Percentiles rank a stretch among this genome's conserved stretches.
phyloP scores from a whole-genome alignment of 2,888 invertebrate species.

The Synergus umbraculus region DNA sequence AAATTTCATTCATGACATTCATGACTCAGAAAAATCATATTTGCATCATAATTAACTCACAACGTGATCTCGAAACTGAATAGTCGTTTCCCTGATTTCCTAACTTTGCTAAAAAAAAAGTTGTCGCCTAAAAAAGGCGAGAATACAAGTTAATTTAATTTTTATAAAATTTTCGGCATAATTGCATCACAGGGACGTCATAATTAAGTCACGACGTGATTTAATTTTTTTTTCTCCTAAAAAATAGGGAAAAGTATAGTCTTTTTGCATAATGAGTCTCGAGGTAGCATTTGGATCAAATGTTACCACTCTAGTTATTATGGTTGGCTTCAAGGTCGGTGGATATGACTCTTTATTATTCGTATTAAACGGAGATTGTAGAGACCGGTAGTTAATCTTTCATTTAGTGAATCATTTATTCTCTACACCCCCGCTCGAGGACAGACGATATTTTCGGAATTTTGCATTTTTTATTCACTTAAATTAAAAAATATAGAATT shows the following conservation, averaged over 20 bases:
- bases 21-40: too few relatives aligned
- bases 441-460: background rate
- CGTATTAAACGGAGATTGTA: conserved; percentile 62
- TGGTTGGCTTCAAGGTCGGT: conserved; percentile 69
- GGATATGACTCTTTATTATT: conserved; percentile 67
- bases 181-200: background rate
- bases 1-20: too few relatives aligned
- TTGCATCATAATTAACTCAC: too few relatives aligned
- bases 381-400: conserved; percentile 50
- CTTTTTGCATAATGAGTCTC: background rate
- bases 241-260: too few relatives aligned
- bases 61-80: background rate
- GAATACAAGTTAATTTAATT: background rate
- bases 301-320: conserved; percentile 1
- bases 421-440: conserved; percentile 4
- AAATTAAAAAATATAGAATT: too few relatives aligned
- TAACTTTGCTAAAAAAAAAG: background rate
- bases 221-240: background rate
- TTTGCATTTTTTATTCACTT: background rate
- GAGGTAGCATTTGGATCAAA: background rate
- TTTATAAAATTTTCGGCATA: background rate
- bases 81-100: background rate
- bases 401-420: conserved; percentile 34
- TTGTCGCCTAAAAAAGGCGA: background rate
- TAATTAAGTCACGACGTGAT: background rate